Evolutionary conservation across 2,113 vertebrate genomes (phyloP).

Genomic region (Istiophorus platypterus): DNA sequence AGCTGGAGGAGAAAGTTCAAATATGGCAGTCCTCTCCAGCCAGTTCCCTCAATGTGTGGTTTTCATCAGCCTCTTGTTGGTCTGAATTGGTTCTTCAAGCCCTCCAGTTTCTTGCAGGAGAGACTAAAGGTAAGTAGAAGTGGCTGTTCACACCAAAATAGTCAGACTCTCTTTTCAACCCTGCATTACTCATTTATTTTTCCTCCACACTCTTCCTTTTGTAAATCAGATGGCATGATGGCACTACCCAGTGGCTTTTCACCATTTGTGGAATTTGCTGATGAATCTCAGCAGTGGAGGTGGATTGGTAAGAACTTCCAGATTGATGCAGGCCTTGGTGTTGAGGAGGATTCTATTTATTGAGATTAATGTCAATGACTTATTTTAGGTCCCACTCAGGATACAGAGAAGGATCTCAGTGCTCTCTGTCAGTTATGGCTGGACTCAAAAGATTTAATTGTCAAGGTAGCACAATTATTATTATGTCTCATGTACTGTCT

Average conservation of each 20-base stretch:
- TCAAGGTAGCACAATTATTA: constrained; percentile 86
- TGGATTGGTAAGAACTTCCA: constrained; percentile 87
- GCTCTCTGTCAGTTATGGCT: constrained; percentile 96
- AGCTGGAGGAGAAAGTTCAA: constrained; percentile 96
- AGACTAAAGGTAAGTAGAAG: constrained; percentile 88
- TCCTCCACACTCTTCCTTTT: background rate
- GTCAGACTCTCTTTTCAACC: background rate
- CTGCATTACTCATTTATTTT: background rate
- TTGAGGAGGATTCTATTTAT: background rate
- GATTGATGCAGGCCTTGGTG: background rate
- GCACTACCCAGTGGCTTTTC: constrained; percentile 90
- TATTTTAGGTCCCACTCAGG: constrained; percentile 88
- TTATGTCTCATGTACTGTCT: background rate
- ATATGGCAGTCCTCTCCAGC: constrained; percentile 94
- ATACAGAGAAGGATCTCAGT: constrained; percentile 93
- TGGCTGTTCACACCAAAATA: background rate
- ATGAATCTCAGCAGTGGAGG: constrained; percentile 95
- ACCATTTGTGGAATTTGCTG: constrained; percentile 94
- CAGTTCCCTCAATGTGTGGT: constrained; percentile 94
- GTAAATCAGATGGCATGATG: constrained; percentile 81
- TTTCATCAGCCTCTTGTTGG: constrained; percentile 93
- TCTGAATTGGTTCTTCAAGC: constrained; percentile 93
- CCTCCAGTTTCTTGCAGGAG: constrained; percentile 93
- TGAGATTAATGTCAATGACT: background rate
- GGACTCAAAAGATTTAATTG: constrained; percentile 95